These are phyloP conservation scores for Drosophila falleni DNA, from an alignment of 2,888 invertebrate genomes.

Conservation along the genomic window DNA sequence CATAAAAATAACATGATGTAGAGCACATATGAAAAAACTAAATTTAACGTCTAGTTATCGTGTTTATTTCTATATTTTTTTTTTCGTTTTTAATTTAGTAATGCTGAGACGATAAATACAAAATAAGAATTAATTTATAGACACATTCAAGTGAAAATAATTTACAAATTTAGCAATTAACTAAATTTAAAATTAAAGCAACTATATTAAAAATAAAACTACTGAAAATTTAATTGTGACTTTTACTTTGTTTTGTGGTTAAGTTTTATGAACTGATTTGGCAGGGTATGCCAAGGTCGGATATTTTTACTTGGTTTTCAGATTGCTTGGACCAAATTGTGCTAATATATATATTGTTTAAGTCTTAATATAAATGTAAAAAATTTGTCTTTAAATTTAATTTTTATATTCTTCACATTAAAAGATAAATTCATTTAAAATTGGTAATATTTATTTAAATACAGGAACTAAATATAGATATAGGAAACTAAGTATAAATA, in stretches of 20 bases:
- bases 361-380: too few relatives aligned
- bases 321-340: too few relatives aligned
- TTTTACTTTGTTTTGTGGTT: not conserved
- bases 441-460: too few relatives aligned
- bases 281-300: too few relatives aligned
- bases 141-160: constrained; percentile 76
- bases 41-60: constrained; percentile 53
- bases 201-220: constrained; percentile 72
- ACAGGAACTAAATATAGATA: too few relatives aligned
- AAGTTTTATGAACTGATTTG: too few relatives aligned
- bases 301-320: too few relatives aligned
- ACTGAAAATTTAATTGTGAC: constrained; percentile 47
- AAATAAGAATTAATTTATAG: constrained; percentile 77
- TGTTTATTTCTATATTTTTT: constrained; percentile 56
- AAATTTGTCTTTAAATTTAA: too few relatives aligned
- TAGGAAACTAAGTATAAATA: too few relatives aligned
- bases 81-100: constrained; percentile 64
- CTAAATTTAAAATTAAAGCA: constrained; percentile 65
- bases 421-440: too few relatives aligned
- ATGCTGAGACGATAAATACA: constrained; percentile 74
- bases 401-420: too few relatives aligned
- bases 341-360: too few relatives aligned
- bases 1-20: constrained; percentile 38
- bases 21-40: constrained; percentile 52
- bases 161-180: constrained; percentile 74